Evolutionary conservation across 2,888 invertebrate species (phyloP).

Genomic region (Torymus aiolomorphi): DNA sequence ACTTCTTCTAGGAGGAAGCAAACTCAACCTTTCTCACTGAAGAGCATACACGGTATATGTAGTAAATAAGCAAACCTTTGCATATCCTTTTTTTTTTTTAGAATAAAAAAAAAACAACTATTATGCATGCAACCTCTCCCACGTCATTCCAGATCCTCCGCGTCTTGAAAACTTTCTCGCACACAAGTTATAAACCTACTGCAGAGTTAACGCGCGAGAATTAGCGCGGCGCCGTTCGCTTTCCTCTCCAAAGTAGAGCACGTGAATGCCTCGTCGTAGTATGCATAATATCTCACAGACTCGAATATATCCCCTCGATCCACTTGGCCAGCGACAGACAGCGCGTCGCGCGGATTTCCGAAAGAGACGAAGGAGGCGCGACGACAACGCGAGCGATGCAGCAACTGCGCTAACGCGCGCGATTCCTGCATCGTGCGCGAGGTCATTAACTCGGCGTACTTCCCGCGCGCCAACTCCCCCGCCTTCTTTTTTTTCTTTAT

Average conservation of each 20-base stretch:
- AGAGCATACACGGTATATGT: too few species aligned
- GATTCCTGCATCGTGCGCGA: constrained; percentile 36
- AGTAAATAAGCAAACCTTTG: too few species aligned
- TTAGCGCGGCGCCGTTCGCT: constrained; percentile 22
- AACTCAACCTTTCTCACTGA: too few species aligned
- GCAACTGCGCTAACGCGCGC: constrained; percentile 37
- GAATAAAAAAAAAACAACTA: too few species aligned
- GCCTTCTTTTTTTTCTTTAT: not conserved
- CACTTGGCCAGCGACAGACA: not conserved
- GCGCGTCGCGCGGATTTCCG: not conserved
- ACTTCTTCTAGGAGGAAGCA: too few species aligned
- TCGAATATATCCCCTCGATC: not conserved
- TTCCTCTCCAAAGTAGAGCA: too few species aligned
- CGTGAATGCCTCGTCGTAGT: not conserved
- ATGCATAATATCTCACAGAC: not conserved
- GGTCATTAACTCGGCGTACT: constrained; percentile 50
- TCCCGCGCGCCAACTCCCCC: constrained; percentile 10
- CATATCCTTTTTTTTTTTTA: too few species aligned
- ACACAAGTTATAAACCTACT: too few species aligned
- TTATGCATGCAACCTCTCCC: too few species aligned
- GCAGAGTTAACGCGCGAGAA: constrained; percentile 13
- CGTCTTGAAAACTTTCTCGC: too few species aligned
- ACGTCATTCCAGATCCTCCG: too few species aligned
- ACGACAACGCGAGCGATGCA: not conserved
- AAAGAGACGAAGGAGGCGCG: not conserved